These are phyloP conservation scores for Scartelaos histophorus DNA, from an alignment of 2,113 vertebrate species.

Conservation along the genomic window DNA sequence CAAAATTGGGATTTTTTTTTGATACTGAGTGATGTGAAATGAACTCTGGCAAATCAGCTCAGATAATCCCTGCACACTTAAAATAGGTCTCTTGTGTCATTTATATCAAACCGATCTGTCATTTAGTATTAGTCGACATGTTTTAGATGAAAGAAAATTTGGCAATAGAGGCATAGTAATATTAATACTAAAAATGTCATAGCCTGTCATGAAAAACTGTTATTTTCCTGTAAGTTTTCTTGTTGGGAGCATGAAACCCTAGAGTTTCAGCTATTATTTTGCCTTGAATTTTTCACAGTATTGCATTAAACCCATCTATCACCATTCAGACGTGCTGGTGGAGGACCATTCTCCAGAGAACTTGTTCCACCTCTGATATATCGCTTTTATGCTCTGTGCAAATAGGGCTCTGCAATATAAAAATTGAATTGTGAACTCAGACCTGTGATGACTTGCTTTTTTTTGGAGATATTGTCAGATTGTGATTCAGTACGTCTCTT, in stretches of 20 bases:
- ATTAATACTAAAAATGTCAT: too few species aligned
- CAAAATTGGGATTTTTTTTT: conserved; percentile 16
- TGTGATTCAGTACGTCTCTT: too few species aligned
- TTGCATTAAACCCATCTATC: background rate
- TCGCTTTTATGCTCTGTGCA: too few species aligned
- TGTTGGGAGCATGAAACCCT: too few species aligned
- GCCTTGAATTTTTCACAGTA: background rate
- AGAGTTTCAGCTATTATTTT: background rate
- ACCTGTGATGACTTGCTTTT: too few species aligned
- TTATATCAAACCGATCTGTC: background rate
- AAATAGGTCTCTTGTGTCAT: background rate
- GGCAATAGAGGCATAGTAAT: background rate
- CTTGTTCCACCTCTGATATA: too few species aligned
- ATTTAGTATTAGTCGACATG: background rate
- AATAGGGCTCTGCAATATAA: too few species aligned
- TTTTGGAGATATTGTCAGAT: too few species aligned
- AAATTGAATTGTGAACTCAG: too few species aligned
- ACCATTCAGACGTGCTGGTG: background rate
- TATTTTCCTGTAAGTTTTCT: too few species aligned
- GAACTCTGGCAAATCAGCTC: conserved; percentile 17
- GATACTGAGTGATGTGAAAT: conserved; percentile 11
- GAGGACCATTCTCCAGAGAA: background rate
- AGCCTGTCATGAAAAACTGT: too few species aligned
- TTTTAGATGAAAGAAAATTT: background rate
- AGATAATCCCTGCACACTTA: conserved; percentile 12